These are phyloP conservation scores for Etheostoma nigrum DNA, from an alignment of 2,797 vertebrate genomes.

Conservation along the genomic window DNA sequence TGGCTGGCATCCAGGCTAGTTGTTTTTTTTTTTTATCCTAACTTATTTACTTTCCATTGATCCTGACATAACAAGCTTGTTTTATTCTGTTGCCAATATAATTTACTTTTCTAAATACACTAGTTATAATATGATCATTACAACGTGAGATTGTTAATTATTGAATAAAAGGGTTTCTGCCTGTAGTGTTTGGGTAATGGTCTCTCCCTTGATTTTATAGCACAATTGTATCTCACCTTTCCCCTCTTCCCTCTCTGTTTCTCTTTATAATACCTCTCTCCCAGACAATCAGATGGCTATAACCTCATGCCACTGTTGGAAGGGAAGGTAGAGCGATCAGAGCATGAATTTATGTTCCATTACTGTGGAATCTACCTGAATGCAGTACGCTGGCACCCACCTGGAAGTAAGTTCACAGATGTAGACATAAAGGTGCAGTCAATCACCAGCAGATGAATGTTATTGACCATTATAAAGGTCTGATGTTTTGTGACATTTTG, in stretches of 20 bases:
- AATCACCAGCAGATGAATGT: background rate
- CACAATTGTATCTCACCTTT: background rate
- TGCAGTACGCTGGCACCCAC: constrained; percentile 92
- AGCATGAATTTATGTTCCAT: constrained; percentile 96
- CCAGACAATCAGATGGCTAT: constrained; percentile 90
- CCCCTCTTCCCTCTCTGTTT: background rate
- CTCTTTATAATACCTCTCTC: background rate
- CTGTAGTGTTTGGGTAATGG: background rate
- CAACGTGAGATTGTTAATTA: background rate
- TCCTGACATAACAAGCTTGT: background rate
- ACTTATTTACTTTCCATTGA: background rate
- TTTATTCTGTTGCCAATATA: background rate
- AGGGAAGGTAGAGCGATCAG: constrained; percentile 79
- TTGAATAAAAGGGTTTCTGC: background rate
- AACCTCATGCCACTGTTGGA: constrained; percentile 92
- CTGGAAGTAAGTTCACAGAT: constrained; percentile 86
- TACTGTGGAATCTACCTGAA: constrained; percentile 91
- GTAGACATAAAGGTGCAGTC: background rate
- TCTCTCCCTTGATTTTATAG: background rate
- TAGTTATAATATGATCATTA: background rate
- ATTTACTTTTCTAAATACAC: background rate
- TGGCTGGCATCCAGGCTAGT: too few relatives aligned
- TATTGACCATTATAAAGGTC: background rate
- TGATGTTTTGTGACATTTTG: background rate
- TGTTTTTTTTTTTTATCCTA: background rate